These are phyloP conservation scores for Alces alces DNA, from an alignment of 2,113 vertebrate genomes.

Conservation along the genomic window DNA sequence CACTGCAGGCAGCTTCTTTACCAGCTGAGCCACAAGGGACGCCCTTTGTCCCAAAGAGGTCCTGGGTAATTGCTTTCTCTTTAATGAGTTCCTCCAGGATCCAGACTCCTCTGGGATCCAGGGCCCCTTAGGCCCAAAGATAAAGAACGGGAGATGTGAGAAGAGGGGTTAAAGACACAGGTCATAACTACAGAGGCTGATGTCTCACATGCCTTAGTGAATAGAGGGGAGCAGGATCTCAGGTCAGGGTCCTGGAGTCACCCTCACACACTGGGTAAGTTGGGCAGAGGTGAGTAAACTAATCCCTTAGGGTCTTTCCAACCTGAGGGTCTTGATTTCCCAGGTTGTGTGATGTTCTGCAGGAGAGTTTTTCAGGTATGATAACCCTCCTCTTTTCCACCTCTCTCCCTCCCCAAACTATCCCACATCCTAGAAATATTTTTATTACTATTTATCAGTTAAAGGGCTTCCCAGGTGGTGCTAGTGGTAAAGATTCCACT, in stretches of 20 bases:
- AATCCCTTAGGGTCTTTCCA: neutral
- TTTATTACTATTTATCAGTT: neutral
- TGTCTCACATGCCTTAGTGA: neutral
- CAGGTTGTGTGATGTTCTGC: neutral
- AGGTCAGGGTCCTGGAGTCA: neutral
- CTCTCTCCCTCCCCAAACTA: neutral
- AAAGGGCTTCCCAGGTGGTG: neutral
- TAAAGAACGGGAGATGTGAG: neutral
- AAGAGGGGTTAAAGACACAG: neutral
- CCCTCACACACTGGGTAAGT: neutral
- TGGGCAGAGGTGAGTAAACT: neutral
- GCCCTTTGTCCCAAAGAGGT: neutral
- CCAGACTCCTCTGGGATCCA: neutral
- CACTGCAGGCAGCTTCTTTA: rapidly evolving
- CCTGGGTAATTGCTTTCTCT: neutral
- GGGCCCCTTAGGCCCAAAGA: neutral
- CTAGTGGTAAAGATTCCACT: neutral
- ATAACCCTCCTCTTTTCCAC: neutral
- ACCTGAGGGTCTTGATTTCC: neutral
- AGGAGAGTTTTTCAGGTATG: neutral
- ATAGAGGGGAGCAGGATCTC: neutral
- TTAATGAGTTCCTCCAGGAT: neutral
- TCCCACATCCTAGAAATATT: neutral
- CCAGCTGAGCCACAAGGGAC: neutral
- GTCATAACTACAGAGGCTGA: neutral